A percentile compares a stretch with the other conserved stretches of the same genome.
These are phyloP conservation scores for Drosophila picticornis DNA, from an alignment of 2,888 invertebrate genomes.

Conservation along the genomic window DNA sequence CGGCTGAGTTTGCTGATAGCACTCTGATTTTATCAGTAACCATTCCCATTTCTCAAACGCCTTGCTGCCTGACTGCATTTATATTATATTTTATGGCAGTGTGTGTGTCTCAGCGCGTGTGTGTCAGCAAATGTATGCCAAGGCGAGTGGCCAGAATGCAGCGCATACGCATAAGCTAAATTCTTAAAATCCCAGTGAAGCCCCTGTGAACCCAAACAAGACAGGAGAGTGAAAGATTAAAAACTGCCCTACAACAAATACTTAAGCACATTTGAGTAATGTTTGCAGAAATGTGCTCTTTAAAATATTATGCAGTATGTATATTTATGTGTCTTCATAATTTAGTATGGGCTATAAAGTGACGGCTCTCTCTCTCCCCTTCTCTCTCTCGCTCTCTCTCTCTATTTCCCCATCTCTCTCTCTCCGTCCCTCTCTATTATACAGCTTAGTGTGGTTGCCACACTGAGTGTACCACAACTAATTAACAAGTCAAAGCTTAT, in stretches of 20 bases:
- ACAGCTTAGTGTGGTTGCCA: not conserved
- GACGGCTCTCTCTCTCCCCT: no score
- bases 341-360: not conserved
- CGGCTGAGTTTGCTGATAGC: slow-evolving; percentile 70
- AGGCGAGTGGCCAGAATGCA: slow-evolving; percentile 71
- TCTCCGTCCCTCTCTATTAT: not conserved
- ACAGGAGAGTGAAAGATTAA: not conserved
- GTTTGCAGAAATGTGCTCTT: not conserved
- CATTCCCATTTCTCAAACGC: slow-evolving; percentile 76
- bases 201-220: slow-evolving; percentile 35
- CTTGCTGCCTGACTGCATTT: slow-evolving; percentile 38
- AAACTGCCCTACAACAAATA: not conserved
- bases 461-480: slow-evolving; percentile 24
- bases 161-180: slow-evolving; percentile 60
- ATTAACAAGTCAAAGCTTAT: slow-evolving; percentile 40
- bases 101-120: slow-evolving; percentile 17
- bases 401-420: not conserved
- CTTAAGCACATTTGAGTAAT: not conserved
- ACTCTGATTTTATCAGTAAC: slow-evolving; percentile 78
- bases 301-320: not conserved
- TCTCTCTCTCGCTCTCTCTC: not conserved
- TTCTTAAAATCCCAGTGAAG: slow-evolving; percentile 58
- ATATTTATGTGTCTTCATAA: not conserved
- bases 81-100: slow-evolving; percentile 55
- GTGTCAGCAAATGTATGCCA: slow-evolving; percentile 56